phyloP scores from a whole-genome alignment of 2,797 vertebrate species.

The Aeoliscus strigatus region DNA sequence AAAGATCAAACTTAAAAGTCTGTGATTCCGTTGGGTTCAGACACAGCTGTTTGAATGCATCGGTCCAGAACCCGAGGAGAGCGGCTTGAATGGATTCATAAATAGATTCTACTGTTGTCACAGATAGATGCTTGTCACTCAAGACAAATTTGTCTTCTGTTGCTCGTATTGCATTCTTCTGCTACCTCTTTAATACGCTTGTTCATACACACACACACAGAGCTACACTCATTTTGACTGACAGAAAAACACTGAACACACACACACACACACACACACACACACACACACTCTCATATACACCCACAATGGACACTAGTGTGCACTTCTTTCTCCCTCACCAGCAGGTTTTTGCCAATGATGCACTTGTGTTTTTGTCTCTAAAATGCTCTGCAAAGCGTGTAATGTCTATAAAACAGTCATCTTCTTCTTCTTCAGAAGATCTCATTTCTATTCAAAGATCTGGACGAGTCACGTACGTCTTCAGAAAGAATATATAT shows the following conservation, averaged over 20 bases:
- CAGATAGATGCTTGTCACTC: slow-evolving; percentile 12
- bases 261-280: slow-evolving; percentile 13
- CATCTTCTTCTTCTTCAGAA: slow-evolving; percentile 32
- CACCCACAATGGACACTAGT: slow-evolving; percentile 12
- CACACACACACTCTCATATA: slow-evolving; percentile 14
- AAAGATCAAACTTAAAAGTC: no score
- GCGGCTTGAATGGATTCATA: slow-evolving; percentile 1
- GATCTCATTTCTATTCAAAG: slow-evolving; percentile 29
- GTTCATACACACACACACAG: slow-evolving; percentile 32
- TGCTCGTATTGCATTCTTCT: slow-evolving; percentile 52
- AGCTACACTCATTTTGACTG: slow-evolving; percentile 28
- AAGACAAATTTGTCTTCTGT: slow-evolving; percentile 18
- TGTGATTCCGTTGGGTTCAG: background rate
- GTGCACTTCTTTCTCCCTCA: slow-evolving; percentile 66
- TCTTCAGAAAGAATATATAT: slow-evolving; percentile 14
- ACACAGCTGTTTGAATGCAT: slow-evolving; percentile 1
- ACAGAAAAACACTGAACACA: slow-evolving; percentile 22
- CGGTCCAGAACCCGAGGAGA: slow-evolving; percentile 28
- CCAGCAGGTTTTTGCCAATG: slow-evolving; percentile 75
- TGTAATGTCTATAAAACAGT: slow-evolving; percentile 30
- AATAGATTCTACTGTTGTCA: slow-evolving; percentile 20
- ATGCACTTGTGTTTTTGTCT: slow-evolving; percentile 66
- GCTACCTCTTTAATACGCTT: slow-evolving; percentile 68
- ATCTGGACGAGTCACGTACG: slow-evolving; percentile 38
- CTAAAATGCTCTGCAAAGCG: slow-evolving; percentile 49